phyloP scores from a whole-genome alignment of 2,797 vertebrate genomes.

The Phoxinus dragarum region DNA sequence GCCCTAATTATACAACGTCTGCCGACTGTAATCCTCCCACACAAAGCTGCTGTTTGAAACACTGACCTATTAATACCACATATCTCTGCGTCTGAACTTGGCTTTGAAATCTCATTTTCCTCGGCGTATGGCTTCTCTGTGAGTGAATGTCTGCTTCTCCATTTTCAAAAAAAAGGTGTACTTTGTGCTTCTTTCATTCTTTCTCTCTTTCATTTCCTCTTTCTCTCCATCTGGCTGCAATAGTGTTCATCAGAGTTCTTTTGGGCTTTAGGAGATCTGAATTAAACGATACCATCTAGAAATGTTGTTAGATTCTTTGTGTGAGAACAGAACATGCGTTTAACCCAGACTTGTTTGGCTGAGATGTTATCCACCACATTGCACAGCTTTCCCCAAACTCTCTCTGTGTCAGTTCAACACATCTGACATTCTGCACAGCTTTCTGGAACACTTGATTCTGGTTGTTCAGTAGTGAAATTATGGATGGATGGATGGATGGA shows the following conservation, averaged over 20 bases:
- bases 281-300: slow-evolving; percentile 6
- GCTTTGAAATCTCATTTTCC: slow-evolving; percentile 34
- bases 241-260: slow-evolving; percentile 19
- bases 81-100: slow-evolving; percentile 15
- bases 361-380: not conserved
- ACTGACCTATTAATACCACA: slow-evolving; percentile 37
- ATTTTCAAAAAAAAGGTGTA: slow-evolving; percentile 35
- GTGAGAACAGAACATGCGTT: slow-evolving; percentile 11
- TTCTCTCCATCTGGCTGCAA: not conserved
- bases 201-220: slow-evolving; percentile 53
- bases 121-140: slow-evolving; percentile 22
- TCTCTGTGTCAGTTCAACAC: not conserved
- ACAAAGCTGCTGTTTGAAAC: slow-evolving; percentile 31
- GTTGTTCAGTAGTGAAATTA: not conserved
- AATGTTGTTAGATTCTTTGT: not conserved
- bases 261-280: slow-evolving; percentile 5
- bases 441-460: not conserved
- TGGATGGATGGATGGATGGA: not conserved
- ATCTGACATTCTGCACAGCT: not conserved
- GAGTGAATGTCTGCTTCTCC: slow-evolving; percentile 47
- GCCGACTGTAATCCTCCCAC: slow-evolving; percentile 25
- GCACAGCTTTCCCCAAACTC: not conserved
- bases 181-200: slow-evolving; percentile 52
- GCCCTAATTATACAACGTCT: slow-evolving; percentile 49
- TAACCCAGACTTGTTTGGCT: not conserved